Conservation (phyloP, 2,113 vertebrate species). For the Oceanites oceanicus region DNA sequence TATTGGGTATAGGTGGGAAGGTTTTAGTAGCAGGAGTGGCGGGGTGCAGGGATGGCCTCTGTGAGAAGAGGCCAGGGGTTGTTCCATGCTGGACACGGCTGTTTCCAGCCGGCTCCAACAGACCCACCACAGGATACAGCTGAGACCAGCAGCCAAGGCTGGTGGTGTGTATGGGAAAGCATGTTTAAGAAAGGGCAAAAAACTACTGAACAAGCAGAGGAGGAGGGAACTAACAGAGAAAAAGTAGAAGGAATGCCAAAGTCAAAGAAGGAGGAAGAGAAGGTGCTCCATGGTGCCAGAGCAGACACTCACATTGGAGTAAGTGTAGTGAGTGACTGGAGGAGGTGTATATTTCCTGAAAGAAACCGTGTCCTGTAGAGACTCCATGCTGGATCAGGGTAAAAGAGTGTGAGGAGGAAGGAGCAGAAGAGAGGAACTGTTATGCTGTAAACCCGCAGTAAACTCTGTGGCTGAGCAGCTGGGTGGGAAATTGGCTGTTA, state of each 20-base stretch:
- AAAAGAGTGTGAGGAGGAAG: not conserved
- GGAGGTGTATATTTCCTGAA: not conserved
- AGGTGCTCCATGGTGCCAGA: not conserved
- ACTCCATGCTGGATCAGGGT: not conserved
- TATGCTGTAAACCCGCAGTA: not conserved
- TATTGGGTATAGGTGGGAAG: not conserved
- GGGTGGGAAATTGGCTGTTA: not conserved
- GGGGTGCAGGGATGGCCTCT: not conserved
- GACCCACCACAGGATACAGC: not conserved
- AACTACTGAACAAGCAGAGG: not conserved
- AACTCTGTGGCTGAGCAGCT: not conserved
- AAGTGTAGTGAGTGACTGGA: too few species aligned
- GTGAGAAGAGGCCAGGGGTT: not conserved
- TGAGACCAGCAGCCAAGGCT: not conserved
- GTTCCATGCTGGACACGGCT: not conserved
- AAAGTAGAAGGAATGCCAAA: not conserved
- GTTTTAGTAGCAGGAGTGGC: not conserved
- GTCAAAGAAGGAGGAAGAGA: not conserved
- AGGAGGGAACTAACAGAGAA: not conserved
- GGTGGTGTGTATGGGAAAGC: not conserved
- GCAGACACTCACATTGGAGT: not conserved
- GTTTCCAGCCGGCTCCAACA: not conserved
- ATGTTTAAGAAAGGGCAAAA: not conserved
- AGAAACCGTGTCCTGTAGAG: not conserved
- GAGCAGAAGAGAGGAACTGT: not conserved